Conservation (phyloP, 2,797 vertebrate species). For the Crax fasciolata region DNA sequence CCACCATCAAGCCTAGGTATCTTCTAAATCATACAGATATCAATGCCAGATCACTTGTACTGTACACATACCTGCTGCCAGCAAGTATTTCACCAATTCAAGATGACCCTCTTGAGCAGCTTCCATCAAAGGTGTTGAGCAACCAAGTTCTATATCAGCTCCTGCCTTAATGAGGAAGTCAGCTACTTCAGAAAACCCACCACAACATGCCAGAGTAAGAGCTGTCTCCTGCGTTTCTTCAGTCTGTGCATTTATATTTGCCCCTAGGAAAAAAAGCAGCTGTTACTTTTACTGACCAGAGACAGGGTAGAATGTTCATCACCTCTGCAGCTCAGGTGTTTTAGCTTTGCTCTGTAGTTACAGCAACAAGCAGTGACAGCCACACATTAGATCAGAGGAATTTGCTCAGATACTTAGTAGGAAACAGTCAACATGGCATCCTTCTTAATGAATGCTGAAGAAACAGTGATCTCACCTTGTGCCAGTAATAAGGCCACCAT, state of each 20-base stretch:
- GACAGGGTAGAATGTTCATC: background rate
- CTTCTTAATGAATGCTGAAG: fast-evolving
- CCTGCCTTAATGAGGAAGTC: constrained; percentile 99
- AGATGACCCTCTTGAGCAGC: constrained; percentile 98
- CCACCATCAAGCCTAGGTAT: background rate
- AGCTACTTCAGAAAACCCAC: constrained; percentile 97
- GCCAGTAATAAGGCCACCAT: constrained; percentile 98
- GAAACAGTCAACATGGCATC: fast-evolving
- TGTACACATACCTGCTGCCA: constrained; percentile 91
- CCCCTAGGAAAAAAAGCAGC: constrained; percentile 83
- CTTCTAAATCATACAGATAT: background rate
- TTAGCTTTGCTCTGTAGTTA: background rate
- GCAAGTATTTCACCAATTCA: constrained; percentile 97
- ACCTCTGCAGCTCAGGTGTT: background rate
- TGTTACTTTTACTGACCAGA: background rate
- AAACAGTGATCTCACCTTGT: constrained; percentile 87
- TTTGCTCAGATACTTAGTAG: background rate
- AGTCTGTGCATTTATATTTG: constrained; percentile 98
- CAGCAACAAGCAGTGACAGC: background rate
- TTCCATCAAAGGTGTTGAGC: constrained; percentile 98
- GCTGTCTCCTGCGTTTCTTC: constrained; percentile 99
- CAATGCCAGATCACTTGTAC: background rate
- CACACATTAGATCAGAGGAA: fast-evolving
- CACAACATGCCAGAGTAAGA: constrained; percentile 96
- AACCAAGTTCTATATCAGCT: constrained; percentile 97